Conservation (phyloP, 2,113 vertebrate species). For the Nothoprocta perdicaria region DNA sequence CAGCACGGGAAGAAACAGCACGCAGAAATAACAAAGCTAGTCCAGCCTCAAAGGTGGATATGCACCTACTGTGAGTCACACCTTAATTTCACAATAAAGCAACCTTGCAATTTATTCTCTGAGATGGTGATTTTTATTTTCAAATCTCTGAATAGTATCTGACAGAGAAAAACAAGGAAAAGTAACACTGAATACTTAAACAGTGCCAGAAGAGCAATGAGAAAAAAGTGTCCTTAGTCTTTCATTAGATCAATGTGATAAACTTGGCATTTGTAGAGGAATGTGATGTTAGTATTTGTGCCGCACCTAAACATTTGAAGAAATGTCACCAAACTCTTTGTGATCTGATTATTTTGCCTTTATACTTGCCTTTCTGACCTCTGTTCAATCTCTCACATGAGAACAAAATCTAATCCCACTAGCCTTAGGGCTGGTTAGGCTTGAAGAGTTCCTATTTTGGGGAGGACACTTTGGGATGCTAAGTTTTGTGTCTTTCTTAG, state of each 20-base stretch:
- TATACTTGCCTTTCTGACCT: neutral
- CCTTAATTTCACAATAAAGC: conserved; percentile 55
- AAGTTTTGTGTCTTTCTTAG: neutral
- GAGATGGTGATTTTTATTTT: conserved; percentile 37
- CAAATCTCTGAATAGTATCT: conserved; percentile 31
- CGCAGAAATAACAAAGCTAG: conserved; percentile 36
- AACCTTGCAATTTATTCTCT: neutral
- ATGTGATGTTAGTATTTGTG: neutral
- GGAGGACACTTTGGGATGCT: neutral
- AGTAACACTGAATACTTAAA: neutral
- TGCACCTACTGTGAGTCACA: conserved; percentile 39
- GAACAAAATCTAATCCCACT: neutral
- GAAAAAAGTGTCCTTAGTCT: conserved; percentile 14
- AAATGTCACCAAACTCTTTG: neutral
- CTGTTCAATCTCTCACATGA: neutral
- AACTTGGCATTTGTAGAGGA: neutral
- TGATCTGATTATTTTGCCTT: neutral
- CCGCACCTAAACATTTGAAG: neutral
- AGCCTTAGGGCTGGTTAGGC: neutral
- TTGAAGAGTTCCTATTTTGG: neutral
- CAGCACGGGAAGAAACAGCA: conserved; percentile 7
- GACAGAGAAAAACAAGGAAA: neutral
- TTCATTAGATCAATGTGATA: neutral
- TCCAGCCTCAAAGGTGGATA: conserved; percentile 26
- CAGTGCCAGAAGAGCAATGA: neutral